Base-by-base conservation (phyloP, 2,797 vertebrate genomes). In the Xerus rutilus region DNA sequence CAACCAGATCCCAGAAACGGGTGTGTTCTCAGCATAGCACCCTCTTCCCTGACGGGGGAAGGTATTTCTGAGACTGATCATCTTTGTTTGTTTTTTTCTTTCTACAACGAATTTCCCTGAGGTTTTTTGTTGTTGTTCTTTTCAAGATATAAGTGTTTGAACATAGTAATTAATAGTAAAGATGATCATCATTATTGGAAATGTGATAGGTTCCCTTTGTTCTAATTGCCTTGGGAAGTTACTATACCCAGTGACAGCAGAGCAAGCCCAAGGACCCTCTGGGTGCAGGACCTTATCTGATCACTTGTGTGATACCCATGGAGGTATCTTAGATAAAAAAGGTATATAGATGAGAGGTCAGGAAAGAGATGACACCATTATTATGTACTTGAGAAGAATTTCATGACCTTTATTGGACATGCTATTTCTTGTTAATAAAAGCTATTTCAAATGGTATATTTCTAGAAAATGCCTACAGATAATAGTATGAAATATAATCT, bases 401-500 rank as follows among this genome's bases (percentile, higher is more conserved):
- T 52, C 57, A 45, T 76, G 78, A 65, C 65, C 45, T 95, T 89
- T 69, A 92, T 69, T 92, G 28, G 78, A 45, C 52, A 83, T 69
- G n/a, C 69, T 86, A 73, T 93, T 91, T 93, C 72, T 93, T 92
- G 79, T 62, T 96, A 93, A 96, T 94, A 87, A 92, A 92, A 93
- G 10, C 69, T 95, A 59, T 88, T 91, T 95, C 70, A 49, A 88
- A 93, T 54, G 70, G 39, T 86, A 6, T 85, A 94, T 92, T 96
- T 95, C 88, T 89, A 93, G 52, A 25, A 25, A 82, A 52, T 70
- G 45, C 43, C 79, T 84, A 59, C 17, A 76, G 74, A 83, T 69
- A 96, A 86, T 23, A 89, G 65, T 87, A 84, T 74, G 57, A 96
- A 91, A 91, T 86, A 92, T n/a, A 93, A 95, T 91, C 81, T 87